These are phyloP conservation scores for Hirtodrosophila alboralis DNA, from an alignment of 2,888 invertebrate species.

Conservation along the genomic window DNA sequence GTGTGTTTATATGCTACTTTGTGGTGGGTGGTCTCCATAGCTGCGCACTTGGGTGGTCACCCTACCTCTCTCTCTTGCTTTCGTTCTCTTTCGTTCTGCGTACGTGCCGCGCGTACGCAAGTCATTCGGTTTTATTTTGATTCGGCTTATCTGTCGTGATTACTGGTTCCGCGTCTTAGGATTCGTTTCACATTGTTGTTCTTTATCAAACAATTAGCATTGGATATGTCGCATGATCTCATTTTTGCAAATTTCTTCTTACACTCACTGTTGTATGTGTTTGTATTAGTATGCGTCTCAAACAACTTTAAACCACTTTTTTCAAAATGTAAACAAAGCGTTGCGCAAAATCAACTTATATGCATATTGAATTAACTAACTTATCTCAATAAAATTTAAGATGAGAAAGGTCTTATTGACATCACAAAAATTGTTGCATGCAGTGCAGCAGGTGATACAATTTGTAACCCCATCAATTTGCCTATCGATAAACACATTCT, in stretches of 20 bases:
- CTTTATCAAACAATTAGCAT: slow-evolving; percentile 62
- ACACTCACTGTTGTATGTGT: neutral
- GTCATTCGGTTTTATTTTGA: slow-evolving; percentile 24
- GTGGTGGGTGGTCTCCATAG: slow-evolving; percentile 46
- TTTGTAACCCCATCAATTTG: slow-evolving; percentile 11
- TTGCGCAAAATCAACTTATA: slow-evolving; percentile 29
- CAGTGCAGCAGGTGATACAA: slow-evolving; percentile 20
- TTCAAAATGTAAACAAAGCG: slow-evolving; percentile 20
- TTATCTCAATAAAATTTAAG: slow-evolving; percentile 9
- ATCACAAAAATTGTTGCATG: slow-evolving; percentile 20
- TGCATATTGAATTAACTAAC: slow-evolving; percentile 8
- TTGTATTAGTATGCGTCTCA: neutral
- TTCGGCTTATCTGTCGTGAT: slow-evolving; percentile 42
- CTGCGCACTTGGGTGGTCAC: slow-evolving; percentile 48
- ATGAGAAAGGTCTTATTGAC: slow-evolving; percentile 12
- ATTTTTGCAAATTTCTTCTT: slow-evolving; percentile 21
- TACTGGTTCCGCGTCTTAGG: slow-evolving; percentile 12
- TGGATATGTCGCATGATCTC: slow-evolving; percentile 37
- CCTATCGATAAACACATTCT: slow-evolving; percentile 21
- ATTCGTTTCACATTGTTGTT: slow-evolving; percentile 44
- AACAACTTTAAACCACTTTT: slow-evolving; percentile 7
- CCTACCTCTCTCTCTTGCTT: slow-evolving; percentile 3
- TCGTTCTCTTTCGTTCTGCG: slow-evolving; percentile 40
- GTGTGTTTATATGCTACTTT: no score
- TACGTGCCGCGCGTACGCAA: slow-evolving; percentile 63